phyloP scores from a whole-genome alignment of 35 echinoderm and acorn worm species.

The Hemicentrotus pulcherrimus region DNA sequence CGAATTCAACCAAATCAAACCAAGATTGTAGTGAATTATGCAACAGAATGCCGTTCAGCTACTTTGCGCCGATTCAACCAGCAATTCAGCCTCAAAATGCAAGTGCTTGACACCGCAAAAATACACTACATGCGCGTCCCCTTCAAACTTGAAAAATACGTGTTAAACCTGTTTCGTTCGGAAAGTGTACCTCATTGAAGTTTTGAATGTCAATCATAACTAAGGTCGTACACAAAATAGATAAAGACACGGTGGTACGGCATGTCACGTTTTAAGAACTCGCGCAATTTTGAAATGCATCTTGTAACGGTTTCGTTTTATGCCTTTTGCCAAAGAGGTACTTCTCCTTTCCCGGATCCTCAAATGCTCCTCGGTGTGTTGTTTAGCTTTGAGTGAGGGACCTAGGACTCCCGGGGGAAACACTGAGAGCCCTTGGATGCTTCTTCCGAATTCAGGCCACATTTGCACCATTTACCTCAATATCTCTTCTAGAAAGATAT shows the following conservation, averaged over 20 bases:
- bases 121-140: background rate
- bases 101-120: background rate
- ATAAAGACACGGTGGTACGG: background rate
- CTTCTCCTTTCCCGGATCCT: background rate
- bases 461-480: background rate
- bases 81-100: background rate
- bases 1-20: too few species aligned
- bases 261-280: background rate
- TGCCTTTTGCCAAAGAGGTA: background rate
- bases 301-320: background rate
- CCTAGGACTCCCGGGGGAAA: background rate
- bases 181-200: background rate
- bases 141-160: background rate
- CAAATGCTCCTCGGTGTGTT: background rate
- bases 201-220: background rate
- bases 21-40: background rate
- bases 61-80: too few species aligned
- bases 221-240: background rate
- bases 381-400: background rate
- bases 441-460: background rate
- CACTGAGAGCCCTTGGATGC: background rate
- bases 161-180: background rate
- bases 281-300: background rate
- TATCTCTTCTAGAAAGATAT: background rate
- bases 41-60: background rate